A percentile compares a stretch with the other conserved stretches of the same genome.
Conservation (phyloP, 2,113 vertebrate species). For the Calyptomena viridis region DNA sequence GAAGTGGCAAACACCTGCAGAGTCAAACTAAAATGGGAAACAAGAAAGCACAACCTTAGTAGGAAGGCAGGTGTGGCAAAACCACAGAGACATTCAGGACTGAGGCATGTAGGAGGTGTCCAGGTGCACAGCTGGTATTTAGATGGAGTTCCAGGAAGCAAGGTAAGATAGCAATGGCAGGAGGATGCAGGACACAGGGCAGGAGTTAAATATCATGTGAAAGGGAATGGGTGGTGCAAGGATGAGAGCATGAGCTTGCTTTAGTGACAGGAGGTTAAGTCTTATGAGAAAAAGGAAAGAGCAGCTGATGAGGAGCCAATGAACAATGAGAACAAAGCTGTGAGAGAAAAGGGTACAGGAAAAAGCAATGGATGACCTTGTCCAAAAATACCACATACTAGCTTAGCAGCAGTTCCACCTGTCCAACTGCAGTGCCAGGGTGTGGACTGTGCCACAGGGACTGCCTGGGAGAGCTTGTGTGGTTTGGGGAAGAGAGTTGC, state of each 20-base stretch:
- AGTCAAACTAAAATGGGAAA: not conserved
- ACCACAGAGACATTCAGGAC: not conserved
- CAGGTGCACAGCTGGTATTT: not conserved
- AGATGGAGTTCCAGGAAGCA: not conserved
- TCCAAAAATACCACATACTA: not conserved
- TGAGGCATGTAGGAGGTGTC: accelerated
- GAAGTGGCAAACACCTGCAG: not conserved
- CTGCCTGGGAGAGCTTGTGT: not conserved
- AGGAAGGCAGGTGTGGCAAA: not conserved
- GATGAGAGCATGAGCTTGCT: not conserved
- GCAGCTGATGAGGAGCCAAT: not conserved
- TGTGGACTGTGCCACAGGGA: not conserved
- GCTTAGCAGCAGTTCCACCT: not conserved
- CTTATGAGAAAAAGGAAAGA: not conserved
- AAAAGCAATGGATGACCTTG: not conserved
- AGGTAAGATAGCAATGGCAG: not conserved
- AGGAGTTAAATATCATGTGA: not conserved
- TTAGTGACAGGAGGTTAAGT: not conserved
- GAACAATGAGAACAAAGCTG: not conserved
- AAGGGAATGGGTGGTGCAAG: not conserved
- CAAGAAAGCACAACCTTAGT: not conserved
- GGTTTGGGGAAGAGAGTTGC: not conserved
- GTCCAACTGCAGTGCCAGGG: not conserved
- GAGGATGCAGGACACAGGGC: not conserved
- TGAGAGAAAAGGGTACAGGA: not conserved